Base-by-base conservation (phyloP, 1,140 invertebrate genomes). In the Popillia japonica region DNA sequence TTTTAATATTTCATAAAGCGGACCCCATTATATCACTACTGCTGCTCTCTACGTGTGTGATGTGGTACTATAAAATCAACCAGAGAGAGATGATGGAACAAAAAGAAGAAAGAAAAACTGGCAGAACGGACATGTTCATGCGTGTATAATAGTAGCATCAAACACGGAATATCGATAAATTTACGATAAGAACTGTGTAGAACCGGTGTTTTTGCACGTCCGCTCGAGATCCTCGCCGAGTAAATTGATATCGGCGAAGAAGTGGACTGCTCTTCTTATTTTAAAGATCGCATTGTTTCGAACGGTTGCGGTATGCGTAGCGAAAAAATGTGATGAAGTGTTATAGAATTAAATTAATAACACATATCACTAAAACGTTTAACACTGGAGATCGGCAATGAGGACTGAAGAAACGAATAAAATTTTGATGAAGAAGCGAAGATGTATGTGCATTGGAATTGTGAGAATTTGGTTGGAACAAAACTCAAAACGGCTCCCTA, bases 1-100 rank as follows among this genome's bases (percentile, higher is more conserved):
- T 55, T 55, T 55, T 55, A 55, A 55, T 55, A 55, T 55, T 55
- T 55, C 48, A 55, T 55, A 55, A 55, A 55, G 48, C 48, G 48
- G 48, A 55, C 17, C 48, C 48, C 48, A 55, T 55, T 55, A 55
- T 55, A 17, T 55, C 48, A 55, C 6, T 55, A n/a, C n/a, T 17
- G 11, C n/a, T n/a, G n/a, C n/a, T 55, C 14, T 55, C 14, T 55
- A n/a, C 14, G 14, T 17, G 48, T 17, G n/a, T 17, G n/a, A 17
- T 17, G 48, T 17, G 48, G 48, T 34, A 34, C 27, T 34, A 34
- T 34, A 34, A 34, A 34, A 34, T 34, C 27, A 34, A n/a, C n/a
- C 4, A 4, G 27, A 2, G 27, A 34, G 27, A 2, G 27, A 34
- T 2, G 27, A 34, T n/a, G 4, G 27, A 34, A 34, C 2, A 34